Evolutionary conservation across 2,797 vertebrate genomes (phyloP).

Genomic region (Peromyscus aztecus): DNA sequence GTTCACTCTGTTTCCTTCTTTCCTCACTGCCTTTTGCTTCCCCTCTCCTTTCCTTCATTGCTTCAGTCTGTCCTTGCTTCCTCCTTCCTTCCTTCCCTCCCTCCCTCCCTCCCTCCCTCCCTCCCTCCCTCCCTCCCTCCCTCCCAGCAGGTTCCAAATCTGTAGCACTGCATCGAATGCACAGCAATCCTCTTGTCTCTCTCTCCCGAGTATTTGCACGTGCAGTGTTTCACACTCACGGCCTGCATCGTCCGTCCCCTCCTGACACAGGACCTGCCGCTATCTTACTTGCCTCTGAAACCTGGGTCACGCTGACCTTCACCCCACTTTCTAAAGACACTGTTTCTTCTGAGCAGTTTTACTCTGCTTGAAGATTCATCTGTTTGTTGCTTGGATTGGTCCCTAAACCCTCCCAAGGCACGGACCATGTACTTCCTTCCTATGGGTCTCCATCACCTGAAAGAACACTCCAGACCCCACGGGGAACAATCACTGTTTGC

Average conservation of each 20-base stretch:
- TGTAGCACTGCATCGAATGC: not conserved
- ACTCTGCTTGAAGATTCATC: slow-evolving; percentile 14
- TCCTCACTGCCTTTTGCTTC: not conserved
- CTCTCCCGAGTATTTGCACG: not conserved
- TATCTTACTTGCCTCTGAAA: not conserved
- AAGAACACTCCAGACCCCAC: slow-evolving; percentile 33
- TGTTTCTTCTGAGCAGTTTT: slow-evolving; percentile 42
- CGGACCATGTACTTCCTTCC: slow-evolving; percentile 40
- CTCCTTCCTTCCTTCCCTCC: not conserved
- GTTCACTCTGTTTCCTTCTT: not conserved
- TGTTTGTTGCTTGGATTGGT: slow-evolving; percentile 42
- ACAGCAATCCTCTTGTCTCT: not conserved
- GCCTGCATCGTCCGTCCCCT: not conserved
- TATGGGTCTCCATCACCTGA: slow-evolving; percentile 37
- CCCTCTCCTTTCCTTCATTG: not conserved
- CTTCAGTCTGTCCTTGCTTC: too few relatives aligned
- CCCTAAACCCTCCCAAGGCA: slow-evolving; percentile 42
- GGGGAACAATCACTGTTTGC: slow-evolving; percentile 73
- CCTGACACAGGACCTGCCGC: accelerated
- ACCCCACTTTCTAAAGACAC: slow-evolving; percentile 19
- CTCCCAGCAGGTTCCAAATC: not conserved
- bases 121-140: too few relatives aligned
- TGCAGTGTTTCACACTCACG: not conserved
- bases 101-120: too few relatives aligned
- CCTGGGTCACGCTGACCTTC: not conserved